Conservation (phyloP, 2,113 vertebrate species). For the Channa maculata region DNA sequence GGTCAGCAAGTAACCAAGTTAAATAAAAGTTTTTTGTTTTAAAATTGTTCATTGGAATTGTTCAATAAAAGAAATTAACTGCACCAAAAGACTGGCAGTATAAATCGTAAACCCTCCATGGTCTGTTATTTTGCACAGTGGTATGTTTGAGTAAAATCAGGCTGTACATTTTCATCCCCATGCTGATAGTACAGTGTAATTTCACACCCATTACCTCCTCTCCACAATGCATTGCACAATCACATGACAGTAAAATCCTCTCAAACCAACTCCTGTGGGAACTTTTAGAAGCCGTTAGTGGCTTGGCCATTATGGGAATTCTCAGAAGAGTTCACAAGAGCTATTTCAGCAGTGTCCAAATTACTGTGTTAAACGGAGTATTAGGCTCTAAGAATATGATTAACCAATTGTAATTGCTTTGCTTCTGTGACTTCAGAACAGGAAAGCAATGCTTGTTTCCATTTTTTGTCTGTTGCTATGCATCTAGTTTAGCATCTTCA, state of each 20-base stretch:
- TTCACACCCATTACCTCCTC: slow-evolving; percentile 77
- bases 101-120: slow-evolving; percentile 9
- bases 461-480: slow-evolving; percentile 14
- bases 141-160: slow-evolving; percentile 45
- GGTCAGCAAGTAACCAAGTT: background rate
- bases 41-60: background rate
- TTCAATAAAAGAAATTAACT: background rate
- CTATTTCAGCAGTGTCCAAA: slow-evolving; percentile 71
- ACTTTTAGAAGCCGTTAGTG: slow-evolving; percentile 67
- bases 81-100: background rate
- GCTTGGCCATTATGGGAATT: slow-evolving; percentile 71
- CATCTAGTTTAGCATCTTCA: slow-evolving; percentile 8
- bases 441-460: slow-evolving; percentile 14
- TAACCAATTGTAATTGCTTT: slow-evolving; percentile 70
- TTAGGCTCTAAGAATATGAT: slow-evolving; percentile 72
- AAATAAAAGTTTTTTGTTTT: background rate
- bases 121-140: slow-evolving; percentile 11
- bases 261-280: slow-evolving; percentile 64
- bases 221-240: slow-evolving; percentile 68
- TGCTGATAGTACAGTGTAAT: slow-evolving; percentile 71
- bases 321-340: slow-evolving; percentile 69
- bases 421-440: slow-evolving; percentile 66
- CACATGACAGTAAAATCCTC: slow-evolving; percentile 71
- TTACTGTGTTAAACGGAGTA: slow-evolving; percentile 75
- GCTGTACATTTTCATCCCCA: slow-evolving; percentile 52